These are phyloP conservation scores for Chydorus sphaericus DNA, from an alignment of 2,888 invertebrate species.

Conservation along the genomic window DNA sequence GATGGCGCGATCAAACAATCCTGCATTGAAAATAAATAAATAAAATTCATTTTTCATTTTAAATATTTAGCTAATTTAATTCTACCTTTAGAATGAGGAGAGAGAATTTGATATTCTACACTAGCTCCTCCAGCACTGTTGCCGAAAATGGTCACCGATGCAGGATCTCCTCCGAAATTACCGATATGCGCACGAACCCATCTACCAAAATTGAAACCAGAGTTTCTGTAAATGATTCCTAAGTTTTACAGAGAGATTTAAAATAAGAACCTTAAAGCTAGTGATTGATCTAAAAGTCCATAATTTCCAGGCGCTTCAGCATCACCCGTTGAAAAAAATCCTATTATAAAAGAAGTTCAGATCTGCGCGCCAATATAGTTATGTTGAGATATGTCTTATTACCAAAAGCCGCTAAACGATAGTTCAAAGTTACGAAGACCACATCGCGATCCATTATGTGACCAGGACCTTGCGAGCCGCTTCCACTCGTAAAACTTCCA, in stretches of 20 bases:
- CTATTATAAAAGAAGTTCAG: slow-evolving; percentile 1
- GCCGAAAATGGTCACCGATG: slow-evolving; percentile 16
- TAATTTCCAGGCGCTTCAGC: slow-evolving; percentile 16
- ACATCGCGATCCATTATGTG: slow-evolving; percentile 32
- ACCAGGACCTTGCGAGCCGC: slow-evolving; percentile 4
- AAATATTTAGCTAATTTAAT: neutral
- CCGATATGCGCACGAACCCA: slow-evolving; percentile 16
- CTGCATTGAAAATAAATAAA: neutral
- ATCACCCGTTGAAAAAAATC: slow-evolving; percentile 14
- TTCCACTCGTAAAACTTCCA: neutral
- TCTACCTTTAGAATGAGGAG: neutral
- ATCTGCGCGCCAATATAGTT: neutral
- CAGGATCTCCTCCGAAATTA: slow-evolving; percentile 16
- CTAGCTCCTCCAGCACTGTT: slow-evolving; percentile 17
- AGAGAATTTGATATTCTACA: slow-evolving; percentile 7
- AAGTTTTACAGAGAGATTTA: neutral
- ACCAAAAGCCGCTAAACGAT: slow-evolving; percentile 38
- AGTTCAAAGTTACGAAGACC: slow-evolving; percentile 51
- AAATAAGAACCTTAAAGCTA: slow-evolving; percentile 18
- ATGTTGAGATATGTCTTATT: neutral
- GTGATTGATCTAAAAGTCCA: slow-evolving; percentile 16
- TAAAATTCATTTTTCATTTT: neutral
- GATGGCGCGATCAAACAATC: slow-evolving; percentile 2
- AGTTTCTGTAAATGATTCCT: no score
- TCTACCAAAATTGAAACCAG: neutral